phyloP scores from a whole-genome alignment of 2,797 vertebrate genomes.

The Notamacropus eugenii region DNA sequence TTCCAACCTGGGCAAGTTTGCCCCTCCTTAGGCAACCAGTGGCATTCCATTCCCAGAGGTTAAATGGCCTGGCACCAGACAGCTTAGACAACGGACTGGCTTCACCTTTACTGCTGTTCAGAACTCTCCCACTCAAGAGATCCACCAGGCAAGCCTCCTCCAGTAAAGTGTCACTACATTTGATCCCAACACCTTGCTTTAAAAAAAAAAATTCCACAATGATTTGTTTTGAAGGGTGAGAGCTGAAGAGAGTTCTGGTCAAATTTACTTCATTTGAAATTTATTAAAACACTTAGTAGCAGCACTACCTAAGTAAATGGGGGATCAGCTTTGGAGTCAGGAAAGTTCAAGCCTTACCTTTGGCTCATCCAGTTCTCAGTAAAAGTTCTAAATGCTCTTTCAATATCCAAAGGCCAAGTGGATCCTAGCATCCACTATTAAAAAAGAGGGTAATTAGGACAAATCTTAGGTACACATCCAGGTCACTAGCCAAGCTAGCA shows the following conservation, averaged over 20 bases:
- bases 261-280: neutral
- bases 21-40: neutral
- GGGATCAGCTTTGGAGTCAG: neutral
- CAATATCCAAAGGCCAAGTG: neutral
- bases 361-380: neutral
- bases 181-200: neutral
- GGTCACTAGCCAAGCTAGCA: neutral
- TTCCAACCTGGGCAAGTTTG: neutral
- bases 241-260: neutral
- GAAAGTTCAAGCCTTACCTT: neutral
- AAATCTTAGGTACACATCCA: neutral
- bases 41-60: neutral
- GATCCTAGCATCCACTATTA: neutral
- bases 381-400: neutral
- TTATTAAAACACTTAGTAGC: no score
- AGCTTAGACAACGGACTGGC: neutral
- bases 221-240: neutral
- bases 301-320: no score
- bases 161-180: neutral
- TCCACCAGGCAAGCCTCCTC: neutral
- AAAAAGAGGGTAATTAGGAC: neutral
- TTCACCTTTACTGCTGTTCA: neutral
- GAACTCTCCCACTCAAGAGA: neutral
- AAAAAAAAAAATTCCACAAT: no score
- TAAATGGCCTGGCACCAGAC: neutral